Base-by-base conservation (phyloP, 2,113 vertebrate genomes). In the Ascaphus truei region DNA sequence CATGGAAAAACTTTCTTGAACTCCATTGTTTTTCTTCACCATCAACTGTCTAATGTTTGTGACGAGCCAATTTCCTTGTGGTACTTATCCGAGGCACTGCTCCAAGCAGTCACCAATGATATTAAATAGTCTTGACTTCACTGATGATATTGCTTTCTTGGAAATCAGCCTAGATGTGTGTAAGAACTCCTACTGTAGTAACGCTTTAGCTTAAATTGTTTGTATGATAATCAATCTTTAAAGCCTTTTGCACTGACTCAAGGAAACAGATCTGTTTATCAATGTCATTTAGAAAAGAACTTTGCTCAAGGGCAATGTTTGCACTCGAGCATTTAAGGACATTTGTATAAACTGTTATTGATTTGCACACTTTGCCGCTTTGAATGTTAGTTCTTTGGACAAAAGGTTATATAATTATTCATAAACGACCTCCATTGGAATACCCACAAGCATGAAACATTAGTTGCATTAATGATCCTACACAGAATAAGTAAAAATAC, bases 61-160 rank as follows among this genome's bases (percentile, higher is more conserved):
- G 47, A n/a, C n/a, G 6, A 39, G 48, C 50, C 23, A 39, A 53
- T 56, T 68, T 57, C n/a, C 33, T 57, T n/a, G 3, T 45, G 27
- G 52, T 57, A 43, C 36, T 43, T 56, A n/a, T 45, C 1, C 30
- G 23, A 26, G 15, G 47, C 39, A 68, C 18, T 2, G 29, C 20
- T 41, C 25, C 36, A 39, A 30, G 25, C 56, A 61, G 5, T 29
- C 3, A 55, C 11, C 39, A 43, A 56, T 59, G 8, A 2, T 16
- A 4, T 22, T 41, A 58, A 74, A 1, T 9, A 33, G n/a, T 33
- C 2, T n/a, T 65, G 58, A 34, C 31, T 63, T 31, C 48, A 8
- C 50, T 77, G 45, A 50, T 76, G 50, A 31, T 65, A 41, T 29
- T 80, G 16, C 58, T 72, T 23, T 53, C 15, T 61, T 77, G 71